Percentiles rank a stretch among this genome's conserved stretches.
Evolutionary conservation across 2,113 vertebrate genomes (phyloP).

Genomic region (Opisthocomus hoazin): DNA sequence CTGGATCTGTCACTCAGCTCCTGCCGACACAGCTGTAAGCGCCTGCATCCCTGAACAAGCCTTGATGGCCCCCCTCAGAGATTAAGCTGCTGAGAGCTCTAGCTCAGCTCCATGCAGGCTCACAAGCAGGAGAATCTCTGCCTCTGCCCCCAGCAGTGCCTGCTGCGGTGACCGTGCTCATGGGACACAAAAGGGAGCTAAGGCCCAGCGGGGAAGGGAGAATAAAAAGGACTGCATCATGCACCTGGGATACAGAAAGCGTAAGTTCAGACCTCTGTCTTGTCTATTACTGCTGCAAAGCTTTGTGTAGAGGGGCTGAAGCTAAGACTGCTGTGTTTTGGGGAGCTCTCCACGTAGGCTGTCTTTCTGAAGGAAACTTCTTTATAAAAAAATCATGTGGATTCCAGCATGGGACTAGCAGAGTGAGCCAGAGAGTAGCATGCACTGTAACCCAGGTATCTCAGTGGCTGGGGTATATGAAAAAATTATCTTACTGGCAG

Average conservation of each 20-base stretch:
- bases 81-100: not conserved
- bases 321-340: not conserved
- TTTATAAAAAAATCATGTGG: not conserved
- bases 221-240: not conserved
- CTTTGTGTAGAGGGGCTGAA: not conserved
- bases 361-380: not conserved
- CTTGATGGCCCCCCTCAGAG: not conserved
- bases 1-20: not conserved
- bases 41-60: not conserved
- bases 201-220: not conserved
- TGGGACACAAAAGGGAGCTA: not conserved
- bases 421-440: not conserved
- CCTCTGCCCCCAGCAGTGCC: not conserved
- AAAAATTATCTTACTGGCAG: not conserved
- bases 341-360: not conserved
- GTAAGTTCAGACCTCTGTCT: not conserved
- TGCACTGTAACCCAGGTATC: not conserved
- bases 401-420: not conserved
- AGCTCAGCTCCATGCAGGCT: not conserved
- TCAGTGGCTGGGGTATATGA: not conserved
- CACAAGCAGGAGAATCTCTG: not conserved
- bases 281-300: not conserved
- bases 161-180: not conserved
- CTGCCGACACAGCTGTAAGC: rapidly evolving
- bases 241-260: not conserved